Conservation (phyloP, 2,797 vertebrate genomes). For the Tenualosa ilisha region DNA sequence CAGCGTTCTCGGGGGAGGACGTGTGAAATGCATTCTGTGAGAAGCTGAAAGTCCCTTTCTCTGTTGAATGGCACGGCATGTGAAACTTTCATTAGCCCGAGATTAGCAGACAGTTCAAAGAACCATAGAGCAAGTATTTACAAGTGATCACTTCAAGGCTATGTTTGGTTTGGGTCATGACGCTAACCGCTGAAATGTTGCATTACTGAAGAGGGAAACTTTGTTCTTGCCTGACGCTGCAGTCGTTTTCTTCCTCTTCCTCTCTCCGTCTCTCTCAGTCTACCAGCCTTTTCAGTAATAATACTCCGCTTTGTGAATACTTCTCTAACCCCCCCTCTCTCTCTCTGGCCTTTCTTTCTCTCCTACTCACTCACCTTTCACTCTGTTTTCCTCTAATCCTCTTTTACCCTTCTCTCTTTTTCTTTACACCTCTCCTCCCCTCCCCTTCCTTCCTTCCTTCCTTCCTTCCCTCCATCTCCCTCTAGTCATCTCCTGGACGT, state of each 20-base stretch:
- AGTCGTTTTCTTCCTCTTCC: not conserved
- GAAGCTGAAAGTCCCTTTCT: not conserved
- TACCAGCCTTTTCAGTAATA: not conserved
- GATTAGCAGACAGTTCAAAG: not conserved
- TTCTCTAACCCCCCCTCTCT: not conserved
- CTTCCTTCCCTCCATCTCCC: not conserved
- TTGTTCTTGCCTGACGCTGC: not conserved
- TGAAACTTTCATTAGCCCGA: not conserved
- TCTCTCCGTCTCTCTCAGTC: not conserved
- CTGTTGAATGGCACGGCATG: not conserved
- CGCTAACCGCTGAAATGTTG: not conserved
- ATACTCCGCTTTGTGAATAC: no score
- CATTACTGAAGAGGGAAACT: not conserved
- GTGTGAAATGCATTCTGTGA: not conserved
- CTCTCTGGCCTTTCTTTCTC: not conserved
- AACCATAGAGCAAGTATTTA: not conserved
- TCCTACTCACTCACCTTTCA: not conserved
- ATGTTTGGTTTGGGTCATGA: not conserved
- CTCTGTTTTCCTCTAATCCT: not conserved
- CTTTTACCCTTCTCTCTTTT: not conserved
- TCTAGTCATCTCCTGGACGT: conserved; percentile 73
- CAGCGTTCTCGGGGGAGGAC: not conserved
- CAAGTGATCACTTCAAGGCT: conserved; percentile 3
- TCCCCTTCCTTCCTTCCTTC: not conserved
- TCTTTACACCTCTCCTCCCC: not conserved